Evolutionary conservation across 2,113 vertebrate genomes (phyloP).

Genomic region (Cynocephalus volans): DNA sequence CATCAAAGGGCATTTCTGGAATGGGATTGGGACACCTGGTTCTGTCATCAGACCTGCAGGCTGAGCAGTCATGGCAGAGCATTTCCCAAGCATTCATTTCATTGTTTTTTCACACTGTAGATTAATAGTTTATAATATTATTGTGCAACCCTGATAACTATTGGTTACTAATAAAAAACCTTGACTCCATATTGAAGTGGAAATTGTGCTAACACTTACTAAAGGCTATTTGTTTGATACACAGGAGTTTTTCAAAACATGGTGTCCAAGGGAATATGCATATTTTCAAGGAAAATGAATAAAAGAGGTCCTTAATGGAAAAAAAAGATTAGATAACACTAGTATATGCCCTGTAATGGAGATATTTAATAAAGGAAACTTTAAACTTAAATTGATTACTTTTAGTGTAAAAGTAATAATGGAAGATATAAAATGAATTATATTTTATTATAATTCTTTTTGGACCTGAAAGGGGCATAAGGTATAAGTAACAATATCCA

Average conservation of each 20-base stretch:
- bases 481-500: conserved; percentile 35
- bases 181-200: background rate
- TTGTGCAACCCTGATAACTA: background rate
- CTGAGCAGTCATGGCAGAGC: background rate
- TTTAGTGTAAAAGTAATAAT: conserved; percentile 36
- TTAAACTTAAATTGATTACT: background rate
- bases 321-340: background rate
- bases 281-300: background rate
- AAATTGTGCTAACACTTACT: conserved; percentile 14
- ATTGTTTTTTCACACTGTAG: background rate
- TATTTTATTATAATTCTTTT: background rate
- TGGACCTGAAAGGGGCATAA: background rate
- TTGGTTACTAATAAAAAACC: conserved; percentile 52
- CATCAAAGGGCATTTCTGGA: background rate
- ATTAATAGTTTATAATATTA: conserved; percentile 16
- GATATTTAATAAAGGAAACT: background rate
- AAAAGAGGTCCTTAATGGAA: background rate
- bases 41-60: background rate
- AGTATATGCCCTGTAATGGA: background rate
- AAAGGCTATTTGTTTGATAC: background rate
- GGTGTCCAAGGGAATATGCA: background rate
- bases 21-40: background rate
- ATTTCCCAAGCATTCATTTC: background rate
- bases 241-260: background rate
- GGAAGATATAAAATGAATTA: background rate